Evolutionary conservation across 2,888 invertebrate species (phyloP), one percentile per base, ranked within the genome.

Genomic region (Coelogynopora nodosa): DNA sequence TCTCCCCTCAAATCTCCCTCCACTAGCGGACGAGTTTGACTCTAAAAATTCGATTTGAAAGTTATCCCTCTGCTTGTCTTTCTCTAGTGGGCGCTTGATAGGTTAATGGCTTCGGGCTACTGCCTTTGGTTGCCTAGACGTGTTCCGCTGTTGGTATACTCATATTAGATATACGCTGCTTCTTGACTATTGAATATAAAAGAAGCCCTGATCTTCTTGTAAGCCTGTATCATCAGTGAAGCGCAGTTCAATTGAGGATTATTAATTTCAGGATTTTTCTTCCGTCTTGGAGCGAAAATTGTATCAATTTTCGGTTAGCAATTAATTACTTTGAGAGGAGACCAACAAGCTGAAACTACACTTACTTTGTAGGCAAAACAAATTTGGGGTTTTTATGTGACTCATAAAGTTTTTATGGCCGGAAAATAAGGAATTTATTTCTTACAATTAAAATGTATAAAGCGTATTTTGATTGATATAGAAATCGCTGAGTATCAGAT

Each of bases 11-110:
- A 49, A 10, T 49, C 49, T 10, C 18, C 49, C n/a, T n/a, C 49
- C 49, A 49, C 49, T 18, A 49, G 49, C 5, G 74, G 18, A 74
- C 18, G 23, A 26, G 18, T 74, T 74, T 74, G 74, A 74, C 74
- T 74, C 74, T 5, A 10, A 74, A 74, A 74, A 74, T 74, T 74
- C 18, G 74, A 74, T 74, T 74, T 74, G 74, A 74, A 74, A 74
- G 74, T 74, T 13, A 74, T 74, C 74, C 23, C 23, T 5, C 23
- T 74, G 18, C 23, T 74, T 10, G 5, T 26, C 23, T 74, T 26
- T 74, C 18, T 5, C 27, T 74, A 23, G 10, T 74, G 74, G 10
- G 74, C 10, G 74, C 74, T 74, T 10, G 74, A 23, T 74, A 26
- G 74, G 74, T 74, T 13, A 23, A 74, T 74, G 74, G 74, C 74